A percentile compares a stretch with the other conserved stretches of the same genome.
Evolutionary conservation across 1,140 invertebrate genomes (phyloP).

Genomic region (Aricia agestis): DNA sequence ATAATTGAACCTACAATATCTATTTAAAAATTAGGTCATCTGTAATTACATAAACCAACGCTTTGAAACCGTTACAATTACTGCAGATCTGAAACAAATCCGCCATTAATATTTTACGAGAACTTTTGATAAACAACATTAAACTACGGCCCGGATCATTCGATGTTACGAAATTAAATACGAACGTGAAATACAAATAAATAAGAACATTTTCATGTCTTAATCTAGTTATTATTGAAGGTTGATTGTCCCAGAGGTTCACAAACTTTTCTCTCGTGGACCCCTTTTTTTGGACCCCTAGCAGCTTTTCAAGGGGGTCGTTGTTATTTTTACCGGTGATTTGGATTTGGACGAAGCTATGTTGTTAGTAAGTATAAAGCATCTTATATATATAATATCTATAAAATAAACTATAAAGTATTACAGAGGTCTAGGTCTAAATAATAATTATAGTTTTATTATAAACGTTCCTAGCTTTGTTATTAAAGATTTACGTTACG

Average conservation of each 20-base stretch:
- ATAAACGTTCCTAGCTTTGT: too few species aligned
- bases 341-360: too few species aligned
- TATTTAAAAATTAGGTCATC: neutral
- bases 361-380: too few species aligned
- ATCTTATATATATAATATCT: too few species aligned
- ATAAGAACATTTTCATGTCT: neutral
- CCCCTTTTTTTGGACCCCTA: neutral
- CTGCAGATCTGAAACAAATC: constrained; percentile 3
- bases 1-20: neutral
- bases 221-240: neutral
- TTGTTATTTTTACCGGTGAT: too few species aligned
- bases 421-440: too few species aligned
- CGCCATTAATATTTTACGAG: constrained; percentile 5
- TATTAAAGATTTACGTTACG: too few species aligned
- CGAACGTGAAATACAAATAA: neutral
- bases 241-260: too few species aligned
- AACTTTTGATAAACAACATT: neutral
- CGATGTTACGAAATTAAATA: neutral
- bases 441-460: too few species aligned
- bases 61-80: neutral
- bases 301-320: too few species aligned
- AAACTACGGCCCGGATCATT: neutral
- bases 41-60: neutral
- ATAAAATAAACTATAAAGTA: too few species aligned
- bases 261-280: neutral